Conservation (phyloP, 2,113 vertebrate genomes). For the Triplophysa tibetana region DNA sequence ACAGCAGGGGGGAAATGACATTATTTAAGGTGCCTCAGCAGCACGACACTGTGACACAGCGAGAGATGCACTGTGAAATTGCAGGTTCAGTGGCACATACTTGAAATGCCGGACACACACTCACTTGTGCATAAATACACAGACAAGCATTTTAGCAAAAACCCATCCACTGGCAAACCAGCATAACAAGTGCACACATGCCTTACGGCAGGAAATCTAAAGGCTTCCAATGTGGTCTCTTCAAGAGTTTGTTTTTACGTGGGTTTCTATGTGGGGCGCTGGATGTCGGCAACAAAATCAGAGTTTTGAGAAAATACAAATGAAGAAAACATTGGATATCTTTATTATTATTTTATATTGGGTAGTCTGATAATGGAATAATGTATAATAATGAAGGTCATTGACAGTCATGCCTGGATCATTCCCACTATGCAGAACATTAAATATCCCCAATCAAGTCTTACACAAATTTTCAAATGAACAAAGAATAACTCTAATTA, state of each 20-base stretch:
- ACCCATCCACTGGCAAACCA: conserved; percentile 19
- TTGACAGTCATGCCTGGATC: background rate
- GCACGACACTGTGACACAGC: conserved; percentile 32
- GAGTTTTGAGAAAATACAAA: background rate
- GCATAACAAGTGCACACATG: conserved; percentile 24
- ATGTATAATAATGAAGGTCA: background rate
- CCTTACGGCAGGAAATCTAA: conserved; percentile 19
- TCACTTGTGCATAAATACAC: conserved; percentile 40
- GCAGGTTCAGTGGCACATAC: conserved; percentile 48
- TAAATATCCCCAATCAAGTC: background rate
- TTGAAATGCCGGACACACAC: conserved; percentile 40
- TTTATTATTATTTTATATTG: no score
- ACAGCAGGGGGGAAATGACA: conserved; percentile 55
- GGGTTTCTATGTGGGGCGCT: conserved; percentile 1
- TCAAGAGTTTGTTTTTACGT: conserved; percentile 36
- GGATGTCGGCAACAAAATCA: background rate
- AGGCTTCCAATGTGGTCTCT: conserved; percentile 33
- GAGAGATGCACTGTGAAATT: conserved; percentile 54
- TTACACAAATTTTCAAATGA: no score
- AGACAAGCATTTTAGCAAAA: conserved; percentile 42
- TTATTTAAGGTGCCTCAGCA: conserved; percentile 58
- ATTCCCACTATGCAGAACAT: background rate
- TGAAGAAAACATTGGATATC: background rate
- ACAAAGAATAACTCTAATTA: no score
- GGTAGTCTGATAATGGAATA: background rate